Evolutionary conservation across 2,797 vertebrate genomes (phyloP), one percentile per base, ranked within the genome.

Genomic region (Lagodon rhomboides): DNA sequence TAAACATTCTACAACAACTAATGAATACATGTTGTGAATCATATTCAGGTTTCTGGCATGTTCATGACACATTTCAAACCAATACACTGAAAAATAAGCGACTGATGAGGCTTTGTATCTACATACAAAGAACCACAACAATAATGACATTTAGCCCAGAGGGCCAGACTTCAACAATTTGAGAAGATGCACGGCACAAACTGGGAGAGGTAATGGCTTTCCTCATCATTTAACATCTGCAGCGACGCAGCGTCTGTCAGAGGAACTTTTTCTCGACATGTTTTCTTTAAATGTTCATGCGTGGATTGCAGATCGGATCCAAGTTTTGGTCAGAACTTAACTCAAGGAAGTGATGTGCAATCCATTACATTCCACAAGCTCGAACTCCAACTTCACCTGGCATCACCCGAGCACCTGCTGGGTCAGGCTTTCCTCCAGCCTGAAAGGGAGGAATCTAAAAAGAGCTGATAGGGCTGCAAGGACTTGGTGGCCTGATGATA

Each of bases 391-490:
- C 61, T 73, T 76, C 53, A 68, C 73, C 61, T 53, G 18, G 13
- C 51, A 23, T 82, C 49, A 67, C 62, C 38, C 23, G 46, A 8
- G 51, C 58, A 71, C 73, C 78, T 82, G 55, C 63, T 61, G 73
- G 83, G 76, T 74, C 54, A 78, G 73, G 80, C 38, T 70, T 75
- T 59, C 47, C 67, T 69, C 43, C 16, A 20, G 63, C 4, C 10
- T 41, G 12, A 60, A 65, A 75, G 49, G 75, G 47, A 67, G 66
- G 25, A 66, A 62, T 67, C 27, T 74, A 25, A 60, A 89, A 85
- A 76, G 69, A 70, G 82, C 66, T 74, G 78, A 77, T 77, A 76
- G 44, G 46, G 41, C n/a, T 60, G 65, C n/a, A 25, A 70, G 53
- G 25, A 69, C 51, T 71, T 2, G 5, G 25, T 16, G 60, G 66